Base-by-base conservation (phyloP, 2,113 vertebrate species). In the Erpornis zantholeuca region DNA sequence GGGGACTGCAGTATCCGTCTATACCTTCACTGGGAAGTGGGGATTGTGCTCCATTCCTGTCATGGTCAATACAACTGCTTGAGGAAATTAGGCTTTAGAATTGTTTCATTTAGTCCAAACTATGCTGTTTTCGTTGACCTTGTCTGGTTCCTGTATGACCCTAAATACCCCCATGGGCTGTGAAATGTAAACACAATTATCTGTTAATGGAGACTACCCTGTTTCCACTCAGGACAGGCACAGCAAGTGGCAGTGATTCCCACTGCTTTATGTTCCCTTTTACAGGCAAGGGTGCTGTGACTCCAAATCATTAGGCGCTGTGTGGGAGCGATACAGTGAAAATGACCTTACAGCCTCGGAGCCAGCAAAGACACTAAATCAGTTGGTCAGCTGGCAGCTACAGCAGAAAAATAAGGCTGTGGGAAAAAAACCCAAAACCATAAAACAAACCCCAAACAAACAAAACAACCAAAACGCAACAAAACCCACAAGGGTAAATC, bases 261-360 rank as follows among this genome's bases (percentile, higher is more conserved):
- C 44, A 29, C n/a, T 86, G 53, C 56, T 92, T 87, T 87, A 52
- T 60, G 40, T 86, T 87, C 49, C 71, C 76, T 91, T 93, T 80
- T 92, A 92, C 31, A 96, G 70, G 83, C 66, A 80, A 72, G 82
- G 60, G 71, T 85, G 77, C 77, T 92, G 78, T 1, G 3, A 72
- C 69, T 94, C 77, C 50, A 80, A 90, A 73, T 68, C 52, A 19
- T 91, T 76, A 72, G 57, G 66, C 33, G 2, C 33, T 72, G 66
- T 83, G 75, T 89, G 83, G 42, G 89, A 92, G 77, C 57, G 1
- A 63, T 15, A 52, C 69, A 69, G 64, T 85, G 82, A 88, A 93
- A 92, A 71, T 89, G 63, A 90, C 81, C 92, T 92, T 90, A 79
- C 29, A 61, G 66, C 64, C 72, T 80, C 61, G 60, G 56, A 90